phyloP scores from a whole-genome alignment of 2,797 vertebrate species.

The Chloroceryle inda region DNA sequence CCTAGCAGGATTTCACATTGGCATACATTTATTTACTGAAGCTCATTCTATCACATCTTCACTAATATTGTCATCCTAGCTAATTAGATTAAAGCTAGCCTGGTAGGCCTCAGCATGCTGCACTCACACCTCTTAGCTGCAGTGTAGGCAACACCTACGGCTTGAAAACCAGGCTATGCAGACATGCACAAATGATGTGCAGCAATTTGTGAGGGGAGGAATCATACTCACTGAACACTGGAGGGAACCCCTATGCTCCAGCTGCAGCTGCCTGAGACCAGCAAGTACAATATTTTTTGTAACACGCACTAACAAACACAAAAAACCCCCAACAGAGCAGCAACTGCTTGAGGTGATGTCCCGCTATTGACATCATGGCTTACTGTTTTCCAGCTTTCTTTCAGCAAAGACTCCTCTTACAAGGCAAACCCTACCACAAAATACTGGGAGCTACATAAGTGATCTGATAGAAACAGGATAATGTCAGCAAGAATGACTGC shows the following conservation, averaged over 20 bases:
- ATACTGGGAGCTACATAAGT: slow-evolving; percentile 14
- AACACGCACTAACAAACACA: not conserved
- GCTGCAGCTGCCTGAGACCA: not conserved
- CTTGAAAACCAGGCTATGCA: not conserved
- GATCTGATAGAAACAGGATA: slow-evolving; percentile 48
- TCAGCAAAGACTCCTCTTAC: not conserved
- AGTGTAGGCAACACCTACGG: not conserved
- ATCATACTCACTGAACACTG: not conserved
- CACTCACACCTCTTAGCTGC: not conserved
- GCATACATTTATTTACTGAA: slow-evolving; percentile 17
- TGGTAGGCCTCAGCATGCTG: not conserved
- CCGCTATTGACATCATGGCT: not conserved
- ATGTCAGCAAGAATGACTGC: slow-evolving; percentile 60
- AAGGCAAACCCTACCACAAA: not conserved
- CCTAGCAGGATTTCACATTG: slow-evolving; percentile 36
- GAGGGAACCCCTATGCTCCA: not conserved
- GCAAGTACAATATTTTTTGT: not conserved
- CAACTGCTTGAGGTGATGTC: slow-evolving; percentile 29
- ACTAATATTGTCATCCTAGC: slow-evolving; percentile 1
- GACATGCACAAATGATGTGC: fast-evolving
- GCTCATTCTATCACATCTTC: not conserved
- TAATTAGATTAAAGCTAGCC: slow-evolving; percentile 17
- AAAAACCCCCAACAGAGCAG: not conserved
- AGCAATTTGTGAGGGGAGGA: not conserved
- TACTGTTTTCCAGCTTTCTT: not conserved